A percentile compares a stretch with the other conserved stretches of the same genome.
Evolutionary conservation across 2,113 vertebrate species (phyloP).

Genomic region (Epinephelus fuscoguttatus): DNA sequence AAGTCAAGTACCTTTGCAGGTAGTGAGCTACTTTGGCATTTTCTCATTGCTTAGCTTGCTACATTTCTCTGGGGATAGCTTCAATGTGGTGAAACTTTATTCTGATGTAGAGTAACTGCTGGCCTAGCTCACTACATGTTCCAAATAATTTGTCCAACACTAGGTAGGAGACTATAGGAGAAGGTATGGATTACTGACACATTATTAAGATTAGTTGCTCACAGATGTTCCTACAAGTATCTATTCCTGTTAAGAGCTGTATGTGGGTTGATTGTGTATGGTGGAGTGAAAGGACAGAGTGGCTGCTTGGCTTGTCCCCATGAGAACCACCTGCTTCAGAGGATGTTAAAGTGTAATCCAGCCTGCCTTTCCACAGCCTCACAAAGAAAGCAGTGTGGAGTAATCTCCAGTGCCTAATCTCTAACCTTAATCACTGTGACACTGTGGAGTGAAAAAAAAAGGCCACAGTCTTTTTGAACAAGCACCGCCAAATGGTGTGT

Average conservation of each 20-base stretch:
- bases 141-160: no score
- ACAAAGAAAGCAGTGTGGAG: constrained; percentile 72
- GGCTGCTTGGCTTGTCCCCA: constrained; percentile 42
- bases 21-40: no score
- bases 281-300: constrained; percentile 17
- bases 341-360: constrained; percentile 79
- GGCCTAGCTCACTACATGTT: no score
- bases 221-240: constrained; percentile 12
- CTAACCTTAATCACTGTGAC: constrained; percentile 77
- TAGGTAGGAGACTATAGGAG: neutral
- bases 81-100: no score
- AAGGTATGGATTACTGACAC: neutral
- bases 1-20: no score
- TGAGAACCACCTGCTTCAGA: constrained; percentile 74
- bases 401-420: constrained; percentile 79
- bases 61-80: no score
- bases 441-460: constrained; percentile 40
- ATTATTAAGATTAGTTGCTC: neutral
- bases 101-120: no score
- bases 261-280: constrained; percentile 12
- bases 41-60: no score
- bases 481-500: constrained; percentile 77
- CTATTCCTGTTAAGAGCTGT: neutral
- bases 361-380: constrained; percentile 58
- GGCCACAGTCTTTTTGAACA: constrained; percentile 71